Evolutionary conservation across 2,797 vertebrate genomes (phyloP), one percentile per base, ranked within the genome.

Genomic region (Pogoniulus pusillus): DNA sequence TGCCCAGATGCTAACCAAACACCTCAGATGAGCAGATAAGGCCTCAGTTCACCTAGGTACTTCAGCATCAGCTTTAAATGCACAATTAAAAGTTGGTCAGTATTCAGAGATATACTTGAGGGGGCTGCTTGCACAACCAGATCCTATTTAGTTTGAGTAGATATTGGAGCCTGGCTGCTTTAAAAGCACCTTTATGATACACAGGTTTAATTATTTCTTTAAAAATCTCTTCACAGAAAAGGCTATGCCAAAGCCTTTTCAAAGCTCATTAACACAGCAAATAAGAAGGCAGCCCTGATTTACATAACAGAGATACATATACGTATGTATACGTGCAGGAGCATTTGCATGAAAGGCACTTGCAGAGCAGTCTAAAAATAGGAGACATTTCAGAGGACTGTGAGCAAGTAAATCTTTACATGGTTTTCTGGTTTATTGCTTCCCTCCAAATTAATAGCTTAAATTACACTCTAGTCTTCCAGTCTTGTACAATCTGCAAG

Each of bases 321-420:
- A 87, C 82, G 73, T 94, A 93, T 66, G 63, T 92, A 78, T 94
- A 95, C 43, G 23, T 94, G 92, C 45, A 1, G 82, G 54, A 92
- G 95, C 85, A 95, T 96, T 94, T 89, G 96, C 94, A 97, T 85
- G 96, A 96, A 95, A 95, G 96, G 96, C 94, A 96, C 95, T 97
- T 97, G 95, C 95, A 96, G 89, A 93, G 93, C 82, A 85, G 96
- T 95, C 96, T 97, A 97, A 97, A 97, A 97, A 97, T 97, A 97
- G 96, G 92, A 97, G 96, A 97, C 88, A 96, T 97, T 96, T 97
- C 93, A 93, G 94, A 96, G 92, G 65, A 54, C 96, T 96, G 93
- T 82, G 94, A 62, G 96, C 94, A 97, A 96, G 93, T 79, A 95
- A 96, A 96, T 94, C 91, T 71, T 91, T 72, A 81, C 71, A 79